Evolutionary conservation across 2,113 vertebrate genomes (phyloP), one percentile per base, ranked within the genome.

Genomic region (Sinocyclocheilus grahami): DNA sequence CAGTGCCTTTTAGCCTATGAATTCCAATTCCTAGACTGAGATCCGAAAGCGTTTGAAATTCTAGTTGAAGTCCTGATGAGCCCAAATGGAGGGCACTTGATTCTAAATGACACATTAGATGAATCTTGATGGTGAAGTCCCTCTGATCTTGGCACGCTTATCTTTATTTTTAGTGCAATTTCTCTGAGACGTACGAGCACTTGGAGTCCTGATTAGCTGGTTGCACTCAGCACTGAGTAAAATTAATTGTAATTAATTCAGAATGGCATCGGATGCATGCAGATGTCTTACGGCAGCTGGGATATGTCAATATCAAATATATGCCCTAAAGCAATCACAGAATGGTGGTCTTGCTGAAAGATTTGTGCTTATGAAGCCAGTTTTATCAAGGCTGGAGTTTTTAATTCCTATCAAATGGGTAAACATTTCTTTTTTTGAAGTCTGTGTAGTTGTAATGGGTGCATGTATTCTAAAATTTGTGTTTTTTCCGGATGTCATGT

Each of bases 31-130:
- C 20, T 83, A 46, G 80, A 39, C n/a, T 42, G 82, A 74, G 51
- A 42, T 84, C 30, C 30, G 37, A 72, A 83, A 83, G 82, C 18
- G 42, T 83, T 74, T 74, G 9, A 83, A 60, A 83, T 74, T 83
- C 51, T 37, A 74, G 67, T 58, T 58, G 82, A 83, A 83, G 33
- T 83, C 82, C 51, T 74, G 48, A 74, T 84, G 69, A 84, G 74
- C 8, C 48, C 67, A 84, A 74, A 74, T 74, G 33, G 51, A 84
- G 82, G 69, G 82, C 67, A n/a, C 82, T 84, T 75, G 67, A 84
- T 84, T 60, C 51, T 84, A 84, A 75, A 84, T 83, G 69, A 58
- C 82, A 83, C 82, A 83, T 83, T 83, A 83, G 82, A 84, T 74
- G 48, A 74, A 60, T 84, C 82, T 74, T 72, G 51, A 74, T 39